Conservation (phyloP, 1,140 invertebrate genomes). For the Caerostris darwini region DNA sequence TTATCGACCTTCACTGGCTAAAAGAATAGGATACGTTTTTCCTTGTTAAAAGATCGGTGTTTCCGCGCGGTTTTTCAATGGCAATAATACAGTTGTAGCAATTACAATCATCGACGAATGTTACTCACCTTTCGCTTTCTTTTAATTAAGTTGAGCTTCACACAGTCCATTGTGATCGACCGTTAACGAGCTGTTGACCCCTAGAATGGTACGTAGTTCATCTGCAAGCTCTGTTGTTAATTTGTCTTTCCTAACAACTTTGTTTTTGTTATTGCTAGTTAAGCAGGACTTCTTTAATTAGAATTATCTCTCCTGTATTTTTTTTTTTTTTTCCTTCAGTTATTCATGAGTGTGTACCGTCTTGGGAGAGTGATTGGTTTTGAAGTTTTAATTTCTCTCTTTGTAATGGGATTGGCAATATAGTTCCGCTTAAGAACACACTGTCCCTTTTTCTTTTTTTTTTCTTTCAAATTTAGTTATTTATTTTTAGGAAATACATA, state of each 20-base stretch:
- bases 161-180: conserved; percentile 28
- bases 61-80: conserved; percentile 22
- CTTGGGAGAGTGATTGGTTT: too few relatives aligned
- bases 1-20: conserved; percentile 10
- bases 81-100: conserved; percentile 14
- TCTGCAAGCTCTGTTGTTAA: not conserved
- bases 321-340: not conserved
- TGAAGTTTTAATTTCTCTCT: too few relatives aligned
- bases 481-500: too few relatives aligned
- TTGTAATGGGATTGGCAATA: too few relatives aligned
- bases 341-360: not conserved
- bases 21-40: conserved; percentile 25
- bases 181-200: conserved; percentile 43
- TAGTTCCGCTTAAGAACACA: too few relatives aligned
- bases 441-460: too few relatives aligned
- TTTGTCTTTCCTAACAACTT: not conserved
- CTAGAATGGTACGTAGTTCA: conserved; percentile 7
- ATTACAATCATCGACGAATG: conserved; percentile 30
- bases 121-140: conserved; percentile 48
- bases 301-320: not conserved
- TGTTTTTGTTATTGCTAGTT: not conserved
- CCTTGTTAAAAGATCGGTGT: conserved; percentile 6
- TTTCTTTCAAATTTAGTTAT: too few relatives aligned
- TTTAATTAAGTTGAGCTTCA: conserved; percentile 48
- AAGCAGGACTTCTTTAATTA: not conserved